phyloP scores from a whole-genome alignment of 2,888 invertebrate species.

The Prosapia bicincta region DNA sequence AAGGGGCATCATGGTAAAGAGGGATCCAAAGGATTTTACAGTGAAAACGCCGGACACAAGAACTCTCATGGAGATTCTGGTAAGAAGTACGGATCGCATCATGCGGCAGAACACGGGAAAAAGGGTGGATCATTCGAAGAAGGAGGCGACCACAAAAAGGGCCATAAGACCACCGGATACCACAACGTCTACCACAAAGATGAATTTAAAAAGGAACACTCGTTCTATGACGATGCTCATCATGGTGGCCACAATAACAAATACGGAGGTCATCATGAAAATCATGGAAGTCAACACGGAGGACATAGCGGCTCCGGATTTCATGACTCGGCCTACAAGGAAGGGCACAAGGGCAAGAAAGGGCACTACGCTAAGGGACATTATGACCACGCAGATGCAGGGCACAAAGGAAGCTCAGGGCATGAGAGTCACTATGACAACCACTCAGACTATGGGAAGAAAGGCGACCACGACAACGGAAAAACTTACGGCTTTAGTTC shows the following conservation, averaged over 20 bases:
- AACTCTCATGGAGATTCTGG: slow-evolving; percentile 59
- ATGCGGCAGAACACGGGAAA: slow-evolving; percentile 64
- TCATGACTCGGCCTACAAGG: slow-evolving; percentile 71
- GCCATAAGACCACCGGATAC: slow-evolving; percentile 71
- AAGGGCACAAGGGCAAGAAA: slow-evolving; percentile 74
- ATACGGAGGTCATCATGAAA: slow-evolving; percentile 70
- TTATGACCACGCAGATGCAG: slow-evolving; percentile 75
- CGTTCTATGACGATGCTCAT: slow-evolving; percentile 82
- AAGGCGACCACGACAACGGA: slow-evolving; percentile 67
- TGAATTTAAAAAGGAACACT: slow-evolving; percentile 72
- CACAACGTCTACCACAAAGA: slow-evolving; percentile 79
- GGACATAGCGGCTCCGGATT: slow-evolving; percentile 71
- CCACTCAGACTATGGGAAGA: slow-evolving; percentile 71
- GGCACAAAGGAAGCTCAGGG: slow-evolving; percentile 72
- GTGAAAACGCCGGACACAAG: slow-evolving; percentile 59
- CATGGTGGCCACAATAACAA: slow-evolving; percentile 72
- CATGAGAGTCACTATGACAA: slow-evolving; percentile 71
- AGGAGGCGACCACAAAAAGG: slow-evolving; percentile 70
- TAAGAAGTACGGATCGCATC: slow-evolving; percentile 61
- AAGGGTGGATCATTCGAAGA: slow-evolving; percentile 63
- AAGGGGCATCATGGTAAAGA: slow-evolving; percentile 67
- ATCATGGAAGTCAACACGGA: slow-evolving; percentile 71
- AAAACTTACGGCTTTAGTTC: slow-evolving; percentile 59
- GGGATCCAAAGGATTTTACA: slow-evolving; percentile 58
- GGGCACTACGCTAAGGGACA: slow-evolving; percentile 78